phyloP scores from a whole-genome alignment of 2,797 vertebrate genomes.

The Periophthalmus magnuspinnatus region DNA sequence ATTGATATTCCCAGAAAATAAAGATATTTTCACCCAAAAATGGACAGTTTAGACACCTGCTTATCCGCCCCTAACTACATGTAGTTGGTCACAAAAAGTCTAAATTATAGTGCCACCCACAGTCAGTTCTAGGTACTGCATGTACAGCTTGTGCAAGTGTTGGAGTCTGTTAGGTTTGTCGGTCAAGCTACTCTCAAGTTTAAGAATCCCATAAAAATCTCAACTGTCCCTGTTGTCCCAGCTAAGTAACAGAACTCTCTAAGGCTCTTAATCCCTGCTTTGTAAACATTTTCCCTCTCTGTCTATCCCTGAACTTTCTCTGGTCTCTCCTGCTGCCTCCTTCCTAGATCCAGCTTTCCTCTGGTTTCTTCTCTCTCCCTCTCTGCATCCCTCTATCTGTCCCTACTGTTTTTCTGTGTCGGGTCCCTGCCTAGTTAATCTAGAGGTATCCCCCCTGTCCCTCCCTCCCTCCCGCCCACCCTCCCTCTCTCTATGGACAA shows the following conservation, averaged over 20 bases:
- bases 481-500: constrained; percentile 82
- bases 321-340: constrained; percentile 39
- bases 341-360: constrained; percentile 35
- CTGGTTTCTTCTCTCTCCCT: constrained; percentile 34
- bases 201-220: constrained; percentile 63
- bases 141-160: constrained; percentile 59
- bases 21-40: constrained; percentile 61
- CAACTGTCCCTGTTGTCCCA: constrained; percentile 54
- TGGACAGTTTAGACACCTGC: constrained; percentile 61
- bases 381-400: constrained; percentile 61
- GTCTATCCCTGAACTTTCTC: constrained; percentile 53
- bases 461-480: constrained; percentile 79
- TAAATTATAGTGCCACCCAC: constrained; percentile 65
- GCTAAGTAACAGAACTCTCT: constrained; percentile 52
- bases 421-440: constrained; percentile 83
- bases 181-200: constrained; percentile 57
- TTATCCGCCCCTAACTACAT: constrained; percentile 65
- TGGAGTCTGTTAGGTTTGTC: constrained; percentile 52
- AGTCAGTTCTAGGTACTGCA: constrained; percentile 66
- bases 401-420: constrained; percentile 75
- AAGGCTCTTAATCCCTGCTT: constrained; percentile 51
- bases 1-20: constrained; percentile 61
- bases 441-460: constrained; percentile 79
- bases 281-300: constrained; percentile 53
- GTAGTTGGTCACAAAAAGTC: constrained; percentile 66